Base-by-base conservation (phyloP, 1,140 invertebrate species). In the Leguminivora glycinivorella region DNA sequence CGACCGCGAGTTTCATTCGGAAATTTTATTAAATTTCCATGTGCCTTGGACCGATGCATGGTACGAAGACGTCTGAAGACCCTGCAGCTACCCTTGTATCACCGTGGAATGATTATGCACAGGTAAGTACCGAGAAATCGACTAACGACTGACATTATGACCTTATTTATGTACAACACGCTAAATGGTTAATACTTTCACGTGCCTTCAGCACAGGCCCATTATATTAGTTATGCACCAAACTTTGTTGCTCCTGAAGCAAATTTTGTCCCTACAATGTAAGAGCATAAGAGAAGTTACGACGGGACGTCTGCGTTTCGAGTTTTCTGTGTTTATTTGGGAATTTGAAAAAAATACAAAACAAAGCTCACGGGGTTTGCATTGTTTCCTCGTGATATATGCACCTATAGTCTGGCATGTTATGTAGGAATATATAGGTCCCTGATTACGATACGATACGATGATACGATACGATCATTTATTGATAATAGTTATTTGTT, bases 71-170 rank as follows among this genome's bases (percentile, higher is more conserved):
- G 17, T 26, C 17, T 60, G 22, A 10, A 25, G 14, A 60, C 4
- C 58, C 29, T 29, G 25, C 12, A 1, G 29, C 56, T 69, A 29
- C 31, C 56, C 31, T 69, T 68, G 9, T 10, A 31, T 47, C 67
- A 19, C 47, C 60, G 69, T 63, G 66, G 40, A 67, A 70, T 66
- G 75, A 80, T 75, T 78, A 84, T 84, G 83, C 66, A 72, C 75
- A 40, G 58, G 83, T 84, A 77, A 84, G 83, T 83, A 68, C 47
- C 22, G 25, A 25, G n/a, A 63, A 29, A 29, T 31, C 25, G 12
- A 29, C 6, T 63, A 63, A 63, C 29, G 29, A 14, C 26, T 26
- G 26, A 24, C 29, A 24, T 63, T 31, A 29, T 25, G 4, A n/a
- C 26, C 2, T 63, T 63, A 26, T 26, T 63, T 19, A 22, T 66